Base-by-base conservation (phyloP, 2,888 invertebrate genomes). In the Cyaniris semiargus region DNA sequence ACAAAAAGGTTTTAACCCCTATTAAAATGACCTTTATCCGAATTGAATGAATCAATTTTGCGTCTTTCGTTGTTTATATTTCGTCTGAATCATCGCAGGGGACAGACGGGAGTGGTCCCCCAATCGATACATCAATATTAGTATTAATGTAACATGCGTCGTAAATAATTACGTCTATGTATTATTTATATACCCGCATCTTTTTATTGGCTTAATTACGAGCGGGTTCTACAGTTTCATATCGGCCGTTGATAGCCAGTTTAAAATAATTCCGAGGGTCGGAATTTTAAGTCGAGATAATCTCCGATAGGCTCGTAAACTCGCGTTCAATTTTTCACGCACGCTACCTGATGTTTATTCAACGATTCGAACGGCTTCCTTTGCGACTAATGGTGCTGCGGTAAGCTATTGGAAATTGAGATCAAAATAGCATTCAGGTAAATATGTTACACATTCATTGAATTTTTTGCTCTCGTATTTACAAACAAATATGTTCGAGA, bases 261-360 rank as follows among this genome's bases (percentile, higher is more conserved):
- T 66, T 66, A 27, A 27, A 66, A 66, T 66, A 6, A 66, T 66
- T 66, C 66, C 66, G 66, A 66, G 66, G 86, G 82, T 82, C 81
- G 93, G 93, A 93, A 94, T 93, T 87, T 93, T 92, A 93, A 93
- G 91, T 91, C 85, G 85, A 87, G 92, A 92, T 93, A 88, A 93
- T 93, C 93, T 90, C 84, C 82, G 82, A 83, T 66, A 66, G 66
- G 27, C 66, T 88, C 78, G 80, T 82, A 80, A 80, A 80, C 79
- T 80, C 86, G 88, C 88, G 89, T 91, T 89, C 86, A 89, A 90
- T 90, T 91, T 90, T 90, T 91, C 90, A 83, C 80, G 89, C 90
- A 90, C 88, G 89, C 90, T 93, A 92, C 92, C 93, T 93, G 92
- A 85, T 87, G 87, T 86, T 86, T 88, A 88, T 89, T 88, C 86